Base-by-base conservation (phyloP, 2,113 vertebrate genomes). In the Lophura nycthemera region DNA sequence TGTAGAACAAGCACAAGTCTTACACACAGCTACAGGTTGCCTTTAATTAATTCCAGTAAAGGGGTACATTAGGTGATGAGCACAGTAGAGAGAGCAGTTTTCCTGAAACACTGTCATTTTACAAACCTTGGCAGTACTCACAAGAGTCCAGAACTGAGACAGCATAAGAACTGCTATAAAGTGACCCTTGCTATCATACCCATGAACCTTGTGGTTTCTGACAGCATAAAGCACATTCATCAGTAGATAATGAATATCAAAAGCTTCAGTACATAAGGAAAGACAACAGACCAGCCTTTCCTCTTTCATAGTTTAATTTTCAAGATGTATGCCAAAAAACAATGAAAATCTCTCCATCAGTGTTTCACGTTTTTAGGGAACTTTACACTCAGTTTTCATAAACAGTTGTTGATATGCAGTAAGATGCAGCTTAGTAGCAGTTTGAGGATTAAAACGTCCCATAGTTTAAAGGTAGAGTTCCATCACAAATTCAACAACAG, bases 131-230 rank as follows among this genome's bases (percentile, higher is more conserved):
- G 6, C 10, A 29, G 8, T 61, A 43, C 13, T 59, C 45, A 47
- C 7, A 70, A 29, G 13, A 89, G 20, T 64, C 40, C 32, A 74
- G 27, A 32, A 83, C 18, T 27, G 40, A 29, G 19, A 59, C 18
- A 77, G 22, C 6, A 42, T 13, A 77, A 61, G 76, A 77, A 22
- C 6, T 73, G 48, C 18, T 50, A 47, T 56, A 17, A 73, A 50
- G 7, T 17, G 13, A 29, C 45, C 45, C 8, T 8, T 18, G 19
- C 27, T 40, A 22, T 3, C 4, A 1, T 17, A 88, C 38, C 48
- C 16, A 61, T 0, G 0, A 83, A 13, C 9, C 48, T 56, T 3
- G 0, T 1, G 10, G 25, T 25, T 86, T 84, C 40, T 65, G 75
- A 66, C 36, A 54, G 8, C 8, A 18, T 29, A 42, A 27, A 66